A percentile compares a stretch with the other conserved stretches of the same genome.
These are phyloP conservation scores for Podarcis raffonei DNA, from an alignment of 2,113 vertebrate species.

Conservation along the genomic window DNA sequence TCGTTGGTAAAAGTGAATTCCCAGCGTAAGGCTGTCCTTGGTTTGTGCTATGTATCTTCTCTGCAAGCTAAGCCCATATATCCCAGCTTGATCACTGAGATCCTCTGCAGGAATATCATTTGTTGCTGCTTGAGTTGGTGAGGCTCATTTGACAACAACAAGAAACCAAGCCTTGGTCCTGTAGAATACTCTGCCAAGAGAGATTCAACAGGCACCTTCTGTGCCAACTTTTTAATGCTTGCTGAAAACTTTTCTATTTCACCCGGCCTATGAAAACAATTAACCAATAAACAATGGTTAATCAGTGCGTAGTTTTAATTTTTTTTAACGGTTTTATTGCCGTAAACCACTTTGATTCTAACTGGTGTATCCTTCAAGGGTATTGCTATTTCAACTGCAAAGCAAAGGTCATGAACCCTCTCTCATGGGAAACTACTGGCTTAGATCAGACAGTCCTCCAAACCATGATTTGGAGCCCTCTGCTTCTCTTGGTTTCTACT, in stretches of 20 bases:
- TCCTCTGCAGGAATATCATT: no score
- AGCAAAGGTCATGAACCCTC: neutral
- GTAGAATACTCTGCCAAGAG: no score
- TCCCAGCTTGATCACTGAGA: neutral
- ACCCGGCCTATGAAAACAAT: no score
- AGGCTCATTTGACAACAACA: no score
- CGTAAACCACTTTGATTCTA: neutral
- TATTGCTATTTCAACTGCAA: neutral
- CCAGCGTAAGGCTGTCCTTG: neutral
- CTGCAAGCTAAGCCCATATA: neutral
- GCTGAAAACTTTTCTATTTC: no score
- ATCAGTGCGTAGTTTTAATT: no score
- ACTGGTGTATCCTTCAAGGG: no score
- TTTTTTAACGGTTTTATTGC: neutral
- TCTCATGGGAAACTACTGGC: neutral
- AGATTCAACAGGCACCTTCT: no score
- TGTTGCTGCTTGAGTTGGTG: no score
- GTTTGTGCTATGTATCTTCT: neutral
- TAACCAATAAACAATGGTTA: no score
- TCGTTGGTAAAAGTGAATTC: neutral
- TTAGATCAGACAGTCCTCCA: neutral
- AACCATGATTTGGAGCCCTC: neutral
- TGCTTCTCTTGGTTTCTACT: neutral
- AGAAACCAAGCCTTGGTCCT: no score
- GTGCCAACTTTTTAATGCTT: no score